Evolutionary conservation across 2,797 vertebrate species (phyloP).

Genomic region (Oophaga sylvatica): DNA sequence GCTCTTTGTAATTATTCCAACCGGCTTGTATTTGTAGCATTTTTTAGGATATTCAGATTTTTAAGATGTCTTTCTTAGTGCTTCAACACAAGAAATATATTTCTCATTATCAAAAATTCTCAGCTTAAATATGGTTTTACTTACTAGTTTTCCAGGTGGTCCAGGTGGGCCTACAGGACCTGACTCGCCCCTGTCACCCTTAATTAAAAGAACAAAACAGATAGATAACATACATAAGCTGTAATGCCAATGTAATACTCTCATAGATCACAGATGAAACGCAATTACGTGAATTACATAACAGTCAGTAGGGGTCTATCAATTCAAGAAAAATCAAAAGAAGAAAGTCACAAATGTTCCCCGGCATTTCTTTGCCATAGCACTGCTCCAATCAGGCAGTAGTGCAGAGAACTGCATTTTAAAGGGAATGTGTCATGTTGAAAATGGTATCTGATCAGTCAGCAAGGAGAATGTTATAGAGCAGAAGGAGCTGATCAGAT

Average conservation of each 20-base stretch:
- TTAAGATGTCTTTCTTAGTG: not conserved
- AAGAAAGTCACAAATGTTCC: not conserved
- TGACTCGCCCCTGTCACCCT: constrained; percentile 85
- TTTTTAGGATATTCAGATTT: not conserved
- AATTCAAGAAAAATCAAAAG: not conserved
- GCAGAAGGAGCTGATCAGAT: no score
- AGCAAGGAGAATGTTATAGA: no score
- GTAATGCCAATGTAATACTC: no score
- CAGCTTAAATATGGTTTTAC: constrained; percentile 56
- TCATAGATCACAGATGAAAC: not conserved
- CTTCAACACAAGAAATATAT: not conserved
- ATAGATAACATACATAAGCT: not conserved
- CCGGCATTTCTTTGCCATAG: not conserved
- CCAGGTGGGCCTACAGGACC: constrained; percentile 86
- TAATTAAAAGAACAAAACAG: constrained; percentile 21
- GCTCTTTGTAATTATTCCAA: not conserved
- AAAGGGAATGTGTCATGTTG: no score
- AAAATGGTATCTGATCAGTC: no score
- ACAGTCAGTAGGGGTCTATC: not conserved
- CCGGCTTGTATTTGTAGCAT: not conserved
- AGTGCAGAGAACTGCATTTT: not conserved
- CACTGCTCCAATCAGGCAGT: not conserved
- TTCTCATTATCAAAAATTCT: not conserved
- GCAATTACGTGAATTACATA: not conserved
- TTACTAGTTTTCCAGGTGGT: constrained; percentile 87